Conservation (phyloP, 2,888 invertebrate species). For the Congeria kusceri region DNA sequence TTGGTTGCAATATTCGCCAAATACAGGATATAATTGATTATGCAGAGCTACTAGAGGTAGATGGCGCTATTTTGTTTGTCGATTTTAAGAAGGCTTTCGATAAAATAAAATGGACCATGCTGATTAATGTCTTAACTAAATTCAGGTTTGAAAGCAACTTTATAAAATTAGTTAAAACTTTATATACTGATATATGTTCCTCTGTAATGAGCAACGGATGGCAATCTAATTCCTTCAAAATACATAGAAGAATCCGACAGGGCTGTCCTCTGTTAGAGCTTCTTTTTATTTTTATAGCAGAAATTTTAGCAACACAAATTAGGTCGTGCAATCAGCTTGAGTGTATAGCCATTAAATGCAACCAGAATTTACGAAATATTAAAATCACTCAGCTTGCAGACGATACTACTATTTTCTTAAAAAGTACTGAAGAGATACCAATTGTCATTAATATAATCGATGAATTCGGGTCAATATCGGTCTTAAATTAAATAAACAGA, state of each 20-base stretch:
- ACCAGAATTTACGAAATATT: neutral
- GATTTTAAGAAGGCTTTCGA: conserved; percentile 53
- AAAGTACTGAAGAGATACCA: neutral
- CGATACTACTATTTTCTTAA: neutral
- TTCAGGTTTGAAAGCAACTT: too few species aligned
- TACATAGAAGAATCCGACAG: too few species aligned
- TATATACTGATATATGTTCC: conserved; percentile 1
- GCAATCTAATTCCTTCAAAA: neutral
- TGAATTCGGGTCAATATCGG: too few species aligned
- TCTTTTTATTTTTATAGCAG: neutral
- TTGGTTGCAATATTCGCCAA: conserved; percentile 33
- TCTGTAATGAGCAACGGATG: neutral
- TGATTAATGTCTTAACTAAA: neutral
- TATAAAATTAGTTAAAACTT: neutral
- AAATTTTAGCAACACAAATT: neutral
- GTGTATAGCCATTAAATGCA: too few species aligned
- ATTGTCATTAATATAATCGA: too few species aligned
- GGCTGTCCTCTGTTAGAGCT: too few species aligned
- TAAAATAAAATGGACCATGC: conserved; percentile 21
- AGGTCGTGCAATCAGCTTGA: neutral
- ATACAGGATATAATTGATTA: conserved; percentile 40
- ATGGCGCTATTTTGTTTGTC: conserved; percentile 34
- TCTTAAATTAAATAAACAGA: too few species aligned
- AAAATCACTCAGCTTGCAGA: conserved; percentile 6
- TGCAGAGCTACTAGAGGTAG: conserved; percentile 27